A percentile compares a stretch with the other conserved stretches of the same genome.
Conservation (phyloP, 2,888 invertebrate species). For the Sinhomidia bicolor region DNA sequence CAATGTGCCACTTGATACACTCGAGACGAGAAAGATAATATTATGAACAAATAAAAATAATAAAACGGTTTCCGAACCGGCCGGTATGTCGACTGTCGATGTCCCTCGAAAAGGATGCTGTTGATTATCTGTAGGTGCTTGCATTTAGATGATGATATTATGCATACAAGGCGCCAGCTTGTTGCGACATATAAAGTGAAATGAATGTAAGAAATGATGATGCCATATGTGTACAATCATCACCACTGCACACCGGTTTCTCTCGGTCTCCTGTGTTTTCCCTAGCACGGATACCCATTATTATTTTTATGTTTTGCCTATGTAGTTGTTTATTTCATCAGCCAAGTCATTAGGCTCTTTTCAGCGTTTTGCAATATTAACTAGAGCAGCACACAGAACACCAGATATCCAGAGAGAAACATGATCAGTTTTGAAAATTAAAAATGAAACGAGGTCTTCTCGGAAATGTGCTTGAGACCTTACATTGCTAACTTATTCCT, state of each 20-base stretch:
- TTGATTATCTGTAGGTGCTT: background rate
- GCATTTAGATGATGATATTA: no score
- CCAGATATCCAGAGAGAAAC: background rate
- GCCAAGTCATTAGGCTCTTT: background rate
- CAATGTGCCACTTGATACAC: no score
- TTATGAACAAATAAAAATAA: background rate
- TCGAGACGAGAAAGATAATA: background rate
- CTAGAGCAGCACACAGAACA: background rate
- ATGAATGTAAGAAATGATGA: background rate
- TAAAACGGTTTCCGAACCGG: background rate
- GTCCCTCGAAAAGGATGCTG: background rate
- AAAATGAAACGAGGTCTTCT: conserved; percentile 15
- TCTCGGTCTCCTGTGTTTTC: background rate
- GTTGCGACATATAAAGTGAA: no score
- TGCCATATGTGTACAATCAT: conserved; percentile 17
- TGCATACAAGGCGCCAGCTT: no score
- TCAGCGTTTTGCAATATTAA: background rate
- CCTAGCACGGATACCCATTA: background rate
- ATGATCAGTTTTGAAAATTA: no score
- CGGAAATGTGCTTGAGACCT: background rate
- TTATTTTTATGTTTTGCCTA: background rate
- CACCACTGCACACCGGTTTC: background rate
- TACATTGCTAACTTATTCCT: background rate
- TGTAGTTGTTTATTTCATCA: conserved; percentile 27
- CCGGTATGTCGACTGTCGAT: background rate